These are phyloP conservation scores for Nowickia ferox DNA, from an alignment of 2,888 invertebrate species.

Conservation along the genomic window DNA sequence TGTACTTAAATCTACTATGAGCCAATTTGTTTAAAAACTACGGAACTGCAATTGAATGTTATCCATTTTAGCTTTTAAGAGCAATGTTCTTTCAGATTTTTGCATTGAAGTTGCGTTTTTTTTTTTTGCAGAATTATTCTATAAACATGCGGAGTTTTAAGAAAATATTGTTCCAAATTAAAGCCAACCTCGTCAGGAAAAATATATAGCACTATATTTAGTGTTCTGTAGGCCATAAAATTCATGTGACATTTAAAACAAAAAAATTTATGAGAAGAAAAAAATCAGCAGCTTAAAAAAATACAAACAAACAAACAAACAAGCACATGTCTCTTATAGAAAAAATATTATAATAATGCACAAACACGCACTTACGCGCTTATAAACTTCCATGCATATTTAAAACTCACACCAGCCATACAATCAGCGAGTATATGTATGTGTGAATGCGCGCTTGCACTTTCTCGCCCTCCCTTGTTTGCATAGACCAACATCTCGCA, in stretches of 20 bases:
- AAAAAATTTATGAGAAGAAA: not conserved
- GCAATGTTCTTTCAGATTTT: no score
- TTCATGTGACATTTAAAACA: slow-evolving; percentile 12
- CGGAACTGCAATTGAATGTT: no score
- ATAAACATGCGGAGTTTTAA: no score
- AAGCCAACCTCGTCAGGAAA: no score
- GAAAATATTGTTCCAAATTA: no score
- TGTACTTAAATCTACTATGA: no score
- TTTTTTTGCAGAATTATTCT: no score
- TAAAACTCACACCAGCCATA: not conserved
- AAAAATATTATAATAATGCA: not conserved
- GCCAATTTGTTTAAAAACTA: no score
- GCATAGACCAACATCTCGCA: not conserved
- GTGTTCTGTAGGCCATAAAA: not conserved
- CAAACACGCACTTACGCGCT: not conserved
- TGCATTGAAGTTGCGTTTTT: no score
- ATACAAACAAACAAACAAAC: not conserved
- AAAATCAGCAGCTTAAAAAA: not conserved
- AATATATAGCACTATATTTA: not conserved
- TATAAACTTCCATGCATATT: not conserved
- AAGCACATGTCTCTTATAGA: not conserved
- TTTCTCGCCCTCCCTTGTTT: not conserved
- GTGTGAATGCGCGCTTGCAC: no score
- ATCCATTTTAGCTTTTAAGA: no score
- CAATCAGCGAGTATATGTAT: no score